These are phyloP conservation scores for Mungos mungo DNA, from an alignment of 2,113 vertebrate species.

Conservation along the genomic window DNA sequence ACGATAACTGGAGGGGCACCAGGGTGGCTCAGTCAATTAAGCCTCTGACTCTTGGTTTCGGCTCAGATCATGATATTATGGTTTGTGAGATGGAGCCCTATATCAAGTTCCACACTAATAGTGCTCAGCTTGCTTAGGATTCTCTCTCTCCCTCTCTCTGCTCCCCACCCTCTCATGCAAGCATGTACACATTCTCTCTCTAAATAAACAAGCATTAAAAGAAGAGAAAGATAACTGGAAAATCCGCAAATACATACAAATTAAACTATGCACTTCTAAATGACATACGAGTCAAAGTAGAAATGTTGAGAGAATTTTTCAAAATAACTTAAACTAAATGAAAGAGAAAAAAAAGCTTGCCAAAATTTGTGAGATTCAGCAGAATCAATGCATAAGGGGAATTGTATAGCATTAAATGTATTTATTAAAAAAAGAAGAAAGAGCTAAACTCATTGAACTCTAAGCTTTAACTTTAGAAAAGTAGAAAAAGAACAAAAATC, in stretches of 20 bases:
- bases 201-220: no score
- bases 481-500: neutral
- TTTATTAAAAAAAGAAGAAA: neutral
- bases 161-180: no score
- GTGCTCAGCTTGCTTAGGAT: no score
- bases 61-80: no score
- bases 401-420: neutral
- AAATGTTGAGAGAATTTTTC: neutral
- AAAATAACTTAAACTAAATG: neutral
- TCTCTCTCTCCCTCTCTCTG: no score
- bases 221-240: neutral
- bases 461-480: neutral
- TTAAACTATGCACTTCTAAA: neutral
- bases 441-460: neutral
- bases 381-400: neutral
- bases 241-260: neutral
- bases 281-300: neutral
- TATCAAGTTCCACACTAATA: no score
- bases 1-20: neutral
- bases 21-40: no score
- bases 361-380: neutral
- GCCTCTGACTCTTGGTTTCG: no score
- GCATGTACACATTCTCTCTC: no score
- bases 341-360: neutral
- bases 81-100: no score